Evolutionary conservation across 2,797 vertebrate species (phyloP).

Genomic region (Nyctibius grandis): DNA sequence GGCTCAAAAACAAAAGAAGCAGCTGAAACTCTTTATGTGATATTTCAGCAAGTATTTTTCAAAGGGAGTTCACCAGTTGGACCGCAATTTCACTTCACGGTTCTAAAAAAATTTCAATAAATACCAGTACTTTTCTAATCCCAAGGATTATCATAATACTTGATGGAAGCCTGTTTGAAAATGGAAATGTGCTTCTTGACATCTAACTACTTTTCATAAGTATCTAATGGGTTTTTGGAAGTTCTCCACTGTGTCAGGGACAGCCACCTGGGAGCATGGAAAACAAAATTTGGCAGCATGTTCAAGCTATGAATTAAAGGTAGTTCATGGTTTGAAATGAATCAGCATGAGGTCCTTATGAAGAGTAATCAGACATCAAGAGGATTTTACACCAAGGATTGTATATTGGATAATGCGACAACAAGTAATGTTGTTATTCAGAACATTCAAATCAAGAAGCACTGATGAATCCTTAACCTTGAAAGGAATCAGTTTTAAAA

Average conservation of each 20-base stretch:
- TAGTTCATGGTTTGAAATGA: slow-evolving; percentile 74
- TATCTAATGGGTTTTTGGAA: slow-evolving; percentile 68
- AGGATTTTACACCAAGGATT: slow-evolving; percentile 64
- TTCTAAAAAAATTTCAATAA: not conserved
- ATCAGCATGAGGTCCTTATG: slow-evolving; percentile 69
- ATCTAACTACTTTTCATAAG: slow-evolving; percentile 53
- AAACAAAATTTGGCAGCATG: slow-evolving; percentile 71
- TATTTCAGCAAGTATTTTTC: not conserved
- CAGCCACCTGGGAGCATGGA: slow-evolving; percentile 68
- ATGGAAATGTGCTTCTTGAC: slow-evolving; percentile 11
- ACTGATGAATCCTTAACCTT: slow-evolving; percentile 26
- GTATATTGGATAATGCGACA: slow-evolving; percentile 69
- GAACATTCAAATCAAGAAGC: slow-evolving; percentile 53
- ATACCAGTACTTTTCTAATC: slow-evolving; percentile 11
- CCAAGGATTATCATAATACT: not conserved
- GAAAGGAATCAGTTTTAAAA: not conserved
- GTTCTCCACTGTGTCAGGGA: slow-evolving; percentile 61
- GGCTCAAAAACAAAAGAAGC: not conserved
- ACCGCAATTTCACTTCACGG: not conserved
- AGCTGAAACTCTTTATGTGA: not conserved
- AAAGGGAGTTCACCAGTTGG: not conserved
- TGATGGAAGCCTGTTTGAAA: slow-evolving; percentile 40
- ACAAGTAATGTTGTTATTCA: slow-evolving; percentile 66
- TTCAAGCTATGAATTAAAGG: slow-evolving; percentile 74
- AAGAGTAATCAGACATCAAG: slow-evolving; percentile 74